A percentile compares a stretch with the other conserved stretches of the same genome.
Conservation (phyloP, 1,140 invertebrate genomes). For the Apis mellifera region Amel_HAv3.1 CM009941.2:11432501-11433000, state of each 20-base stretch:
- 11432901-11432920: slow-evolving; percentile 44
- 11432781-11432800: too few species aligned
- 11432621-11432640: slow-evolving; percentile 28
- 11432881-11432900: slow-evolving; percentile 63
- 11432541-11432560: not conserved
- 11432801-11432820: too few species aligned
- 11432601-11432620: not conserved
- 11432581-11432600: not conserved
- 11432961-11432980: not conserved
- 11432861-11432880: slow-evolving; percentile 68
- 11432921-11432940: slow-evolving; percentile 55
- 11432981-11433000: not conserved
- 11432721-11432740: slow-evolving; percentile 75
- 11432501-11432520: not conserved
- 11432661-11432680: slow-evolving; percentile 65
- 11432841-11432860: slow-evolving; percentile 70
- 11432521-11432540: not conserved
- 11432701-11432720: slow-evolving; percentile 73
- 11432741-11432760: slow-evolving; percentile 65
- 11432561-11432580: not conserved
- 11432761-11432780: slow-evolving; percentile 47
- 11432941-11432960: slow-evolving; percentile 40
- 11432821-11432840: slow-evolving; percentile 67
- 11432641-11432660: slow-evolving; percentile 66
- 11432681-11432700: slow-evolving; percentile 63